phyloP scores from a whole-genome alignment of 2,113 vertebrate genomes.

The Etheostoma cragini region DNA sequence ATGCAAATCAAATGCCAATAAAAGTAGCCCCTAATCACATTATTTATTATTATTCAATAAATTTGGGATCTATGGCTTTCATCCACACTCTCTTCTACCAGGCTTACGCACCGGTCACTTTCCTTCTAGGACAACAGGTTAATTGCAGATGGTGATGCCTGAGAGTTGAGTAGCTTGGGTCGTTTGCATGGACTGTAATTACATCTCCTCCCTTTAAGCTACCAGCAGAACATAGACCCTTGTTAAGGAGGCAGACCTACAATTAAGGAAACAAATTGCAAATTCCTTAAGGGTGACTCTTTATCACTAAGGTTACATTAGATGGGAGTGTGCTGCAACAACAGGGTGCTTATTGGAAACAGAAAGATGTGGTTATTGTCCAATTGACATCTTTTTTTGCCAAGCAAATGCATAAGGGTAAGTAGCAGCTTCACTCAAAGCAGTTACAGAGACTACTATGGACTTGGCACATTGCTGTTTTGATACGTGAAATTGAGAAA shows the following conservation, averaged over 20 bases:
- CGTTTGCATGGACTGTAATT: slow-evolving; percentile 40
- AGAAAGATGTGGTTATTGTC: background rate
- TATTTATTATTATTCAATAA: background rate
- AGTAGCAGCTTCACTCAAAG: background rate
- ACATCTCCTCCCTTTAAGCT: slow-evolving; percentile 6
- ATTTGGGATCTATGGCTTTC: background rate
- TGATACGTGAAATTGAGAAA: background rate
- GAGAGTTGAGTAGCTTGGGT: slow-evolving; percentile 1
- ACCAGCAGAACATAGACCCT: slow-evolving; percentile 7
- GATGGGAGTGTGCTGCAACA: background rate
- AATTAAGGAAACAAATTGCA: slow-evolving; percentile 11
- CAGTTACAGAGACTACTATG: background rate
- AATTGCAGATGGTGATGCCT: slow-evolving; percentile 25
- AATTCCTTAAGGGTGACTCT: background rate
- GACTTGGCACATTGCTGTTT: background rate
- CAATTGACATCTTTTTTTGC: background rate
- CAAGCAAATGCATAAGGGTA: background rate
- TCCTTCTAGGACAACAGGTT: slow-evolving; percentile 13
- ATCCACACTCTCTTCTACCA: background rate
- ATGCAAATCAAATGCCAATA: slow-evolving; percentile 2
- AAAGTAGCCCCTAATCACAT: background rate
- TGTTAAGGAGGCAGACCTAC: slow-evolving; percentile 7
- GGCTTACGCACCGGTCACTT: background rate
- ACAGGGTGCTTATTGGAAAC: background rate
- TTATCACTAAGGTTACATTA: background rate